Evolutionary conservation across 2,888 invertebrate genomes (phyloP), one percentile per base, ranked within the genome.

Genomic region (Fragum sueziense): DNA sequence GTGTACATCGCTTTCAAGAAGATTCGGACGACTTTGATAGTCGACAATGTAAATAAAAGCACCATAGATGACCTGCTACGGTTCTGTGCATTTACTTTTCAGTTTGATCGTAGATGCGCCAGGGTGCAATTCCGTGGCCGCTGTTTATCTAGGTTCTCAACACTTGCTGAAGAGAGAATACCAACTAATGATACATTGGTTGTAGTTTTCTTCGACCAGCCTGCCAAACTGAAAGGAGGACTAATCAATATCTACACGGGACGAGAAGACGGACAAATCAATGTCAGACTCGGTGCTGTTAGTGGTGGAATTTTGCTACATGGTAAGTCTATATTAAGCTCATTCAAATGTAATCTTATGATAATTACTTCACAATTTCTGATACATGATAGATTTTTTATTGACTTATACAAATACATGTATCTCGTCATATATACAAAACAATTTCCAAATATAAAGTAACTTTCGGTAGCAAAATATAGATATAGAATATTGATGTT

Each of bases 41-140:
- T 82, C 0, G 74, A 79, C 29, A 70, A 82, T 52, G 25, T 31
- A 17, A 52, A 37, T 2, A 41, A 3, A 27, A 74, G 68, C 22
- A 82, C 82, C 11, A 71, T 79, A 7, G 74, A 79, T 25, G 82
- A 82, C 33, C n/a, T 82, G 52, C 37, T 79, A 37, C 47, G 67
- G 33, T 82, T 68, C 47, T 82, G 82, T 62, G 82, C 79, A 3
- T n/a, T 69, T 29, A 73, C 70, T 27, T 79, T 61, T 37, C 22
- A 68, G 6, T 79, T 74, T 34, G 25, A 61, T 22, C 54, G 74
- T 1, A 52, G 61, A n/a, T 65, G 25, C 20, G 76, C 79, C 25
- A 73, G 76, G 27, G 67, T 70, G 20, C 47, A 76, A 41, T 74
- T 41, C 54, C 54, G 51, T 6, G 57, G 69, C 41, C 34, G 51